Evolutionary conservation across 2,113 vertebrate genomes (phyloP), one percentile per base, ranked within the genome.

Genomic region (Rhabdomys dilectus): DNA sequence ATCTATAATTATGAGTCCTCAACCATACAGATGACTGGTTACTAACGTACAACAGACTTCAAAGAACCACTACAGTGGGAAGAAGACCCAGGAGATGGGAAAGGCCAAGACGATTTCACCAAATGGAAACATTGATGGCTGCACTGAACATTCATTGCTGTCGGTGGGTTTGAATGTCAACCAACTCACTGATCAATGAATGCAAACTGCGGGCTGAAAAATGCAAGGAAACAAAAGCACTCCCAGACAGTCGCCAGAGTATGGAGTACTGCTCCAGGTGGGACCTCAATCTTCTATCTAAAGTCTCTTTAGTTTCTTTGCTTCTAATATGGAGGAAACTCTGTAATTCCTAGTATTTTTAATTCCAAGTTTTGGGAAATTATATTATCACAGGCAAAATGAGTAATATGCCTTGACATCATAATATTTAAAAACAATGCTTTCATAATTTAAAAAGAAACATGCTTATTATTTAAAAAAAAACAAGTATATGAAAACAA

Each of bases 101-200:
- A 93, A 10, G 31, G 66, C 45, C 45, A 42, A 91, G 39, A 73
- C 80, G 97, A 91, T 82, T 42, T 39, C 51, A 76, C 53, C 93
- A 51, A 1, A 95, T 56, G 73, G 31, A 96, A 95, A 97, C 42
- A 81, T 88, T 99, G 98, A 99, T 99, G 99, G 99, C 99, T 99
- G 99, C 99, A 99, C 99, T 99, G 99, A 99, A 99, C 99, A 99
- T 99, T 99, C 99, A 99, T 99, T 99, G 99, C 99, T 99, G 99
- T 99, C 99, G 99, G 99, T 99, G 99, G 99, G 99, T 99, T 99
- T 99, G 97, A 96, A 62, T 98, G 97, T 93, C 97, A 98, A 98
- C 98, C 98, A 99, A 99, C 99, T 99, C 99, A 99, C 99, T 99
- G 99, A 99, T 99, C 99, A 99, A 99, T 99, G 99, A 99, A 99